Conservation (phyloP, 1,140 invertebrate genomes). For the Acyrthosiphon pisum region DNA sequence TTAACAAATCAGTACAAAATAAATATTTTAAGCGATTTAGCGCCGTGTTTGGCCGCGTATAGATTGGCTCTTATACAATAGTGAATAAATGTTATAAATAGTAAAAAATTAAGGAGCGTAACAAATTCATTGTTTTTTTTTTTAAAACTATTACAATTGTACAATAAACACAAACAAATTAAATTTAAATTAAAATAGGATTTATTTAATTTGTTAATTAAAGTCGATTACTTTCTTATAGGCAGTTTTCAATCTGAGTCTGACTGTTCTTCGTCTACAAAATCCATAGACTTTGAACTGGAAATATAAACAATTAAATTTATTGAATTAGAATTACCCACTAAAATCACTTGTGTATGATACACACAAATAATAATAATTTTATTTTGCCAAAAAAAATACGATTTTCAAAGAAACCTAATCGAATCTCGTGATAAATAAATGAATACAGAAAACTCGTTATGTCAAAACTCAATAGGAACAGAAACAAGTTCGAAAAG, state of each 20-base stretch:
- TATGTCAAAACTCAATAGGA: too few relatives aligned
- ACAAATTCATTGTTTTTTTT: neutral
- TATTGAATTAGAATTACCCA: neutral
- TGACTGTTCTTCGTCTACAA: constrained; percentile 41
- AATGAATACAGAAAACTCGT: neutral
- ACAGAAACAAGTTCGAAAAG: too few relatives aligned
- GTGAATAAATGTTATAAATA: neutral
- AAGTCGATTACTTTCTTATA: neutral
- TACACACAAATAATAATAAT: neutral
- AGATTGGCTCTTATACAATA: neutral
- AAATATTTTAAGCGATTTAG: neutral
- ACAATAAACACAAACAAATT: neutral
- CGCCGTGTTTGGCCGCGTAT: neutral
- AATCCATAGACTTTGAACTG: constrained; percentile 55
- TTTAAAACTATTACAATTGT: neutral
- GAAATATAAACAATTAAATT: neutral
- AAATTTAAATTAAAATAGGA: neutral
- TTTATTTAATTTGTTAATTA: constrained; percentile 32
- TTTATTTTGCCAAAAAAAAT: neutral
- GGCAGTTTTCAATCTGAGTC: constrained; percentile 46
- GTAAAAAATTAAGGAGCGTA: neutral
- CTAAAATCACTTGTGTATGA: neutral
- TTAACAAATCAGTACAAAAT: neutral
- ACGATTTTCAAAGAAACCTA: neutral
- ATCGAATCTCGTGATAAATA: neutral